Evolutionary conservation across 2,113 vertebrate genomes (phyloP), one percentile per base, ranked within the genome.

Genomic region (Ammodytes dubius): DNA sequence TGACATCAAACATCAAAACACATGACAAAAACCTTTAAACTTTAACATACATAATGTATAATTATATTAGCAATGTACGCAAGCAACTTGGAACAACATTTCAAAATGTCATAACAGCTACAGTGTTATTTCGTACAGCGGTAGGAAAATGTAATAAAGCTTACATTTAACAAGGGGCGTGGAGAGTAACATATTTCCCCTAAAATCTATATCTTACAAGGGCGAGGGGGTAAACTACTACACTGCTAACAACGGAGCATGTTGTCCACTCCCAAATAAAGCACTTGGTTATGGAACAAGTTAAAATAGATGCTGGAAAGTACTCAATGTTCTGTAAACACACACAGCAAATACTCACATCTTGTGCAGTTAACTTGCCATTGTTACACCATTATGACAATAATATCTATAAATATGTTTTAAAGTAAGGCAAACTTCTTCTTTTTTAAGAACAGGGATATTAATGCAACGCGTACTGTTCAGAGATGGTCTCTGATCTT

Each of bases 401-500:
- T 35, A 14, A 54, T 59, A 1, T 45, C 27, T 9, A 4, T 17
- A 47, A 57, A 69, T 54, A 47, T 7, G 9, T 12, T 61, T 74
- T 8, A 37, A 74, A 27, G 13, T 52, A 19, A 54, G 54, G 12
- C 7, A 27, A 40, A 74, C 9, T 52, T 37, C 4, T 69, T 8
- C 10, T 27, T 27, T 27, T 27, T 27, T 27, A 27, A 27, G 27
- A 78, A 7, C 57, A 74, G 3, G 6, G 10, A 52, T 11, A 0
- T 45, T 6, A 70, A 15, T 61, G 13, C 46, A 70, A 47, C 5
- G 10, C 3, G 3, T 67, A 6, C 15, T 17, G 43, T 72, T 85
- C 75, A 90, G 19, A 82, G 0, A 67, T 78, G 37, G 53, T 88
- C 69, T 63, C 80, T 70, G 84, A 96, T 95, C 83, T 95, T 95